Evolutionary conservation across 2,113 vertebrate species (phyloP), one percentile per base, ranked within the genome.

Genomic region (Pyrgilauda ruficollis): DNA sequence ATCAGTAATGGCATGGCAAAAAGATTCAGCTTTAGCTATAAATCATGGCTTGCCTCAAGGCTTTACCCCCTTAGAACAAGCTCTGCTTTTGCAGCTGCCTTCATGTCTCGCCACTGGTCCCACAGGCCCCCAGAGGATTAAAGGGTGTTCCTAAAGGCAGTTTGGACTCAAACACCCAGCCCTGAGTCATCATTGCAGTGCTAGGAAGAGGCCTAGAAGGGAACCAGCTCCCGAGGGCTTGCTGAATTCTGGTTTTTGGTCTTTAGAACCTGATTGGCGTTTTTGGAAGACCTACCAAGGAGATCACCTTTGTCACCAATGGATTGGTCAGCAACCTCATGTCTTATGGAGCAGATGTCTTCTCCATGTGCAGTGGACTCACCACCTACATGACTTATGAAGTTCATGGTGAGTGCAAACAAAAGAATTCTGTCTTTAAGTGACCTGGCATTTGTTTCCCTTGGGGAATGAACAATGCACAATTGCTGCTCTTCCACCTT

Each of bases 121-220:
- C 33, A 10, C 16, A 47, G 39, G 11, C 10, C 28, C 5, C 6
- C 44, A 30, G 24, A 10, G 8, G 2, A 52, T 52, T 20, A 4
- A 44, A 44, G 26, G 4, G 3, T 24, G 37, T 31, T 27, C 37
- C 31, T 43, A 27, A 47, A 74, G 15, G 30, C 35, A n/a, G 10
- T 3, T 9, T 13, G 20, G 37, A 14, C 2, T 50, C 49, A 61
- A 22, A 24, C 10, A n/a, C 8, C 19, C 20, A 43, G 61, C 35
- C 31, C 31, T 0, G 1, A 43, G 8, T 11, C 7, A 10, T 21
- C 16, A 2, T 5, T 31, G 9, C 46, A 33, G 7, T 37, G 5
- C 37, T 15, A 7, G 52, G 35, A 41, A 39, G 8, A 39, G 10
- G 30, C 20, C 35, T 7, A 23, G 15, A 17, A n/a, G 23, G 23